Evolutionary conservation across 2,888 invertebrate species (phyloP), one percentile per base, ranked within the genome.

Genomic region (Dicranocentrus wangi): DNA sequence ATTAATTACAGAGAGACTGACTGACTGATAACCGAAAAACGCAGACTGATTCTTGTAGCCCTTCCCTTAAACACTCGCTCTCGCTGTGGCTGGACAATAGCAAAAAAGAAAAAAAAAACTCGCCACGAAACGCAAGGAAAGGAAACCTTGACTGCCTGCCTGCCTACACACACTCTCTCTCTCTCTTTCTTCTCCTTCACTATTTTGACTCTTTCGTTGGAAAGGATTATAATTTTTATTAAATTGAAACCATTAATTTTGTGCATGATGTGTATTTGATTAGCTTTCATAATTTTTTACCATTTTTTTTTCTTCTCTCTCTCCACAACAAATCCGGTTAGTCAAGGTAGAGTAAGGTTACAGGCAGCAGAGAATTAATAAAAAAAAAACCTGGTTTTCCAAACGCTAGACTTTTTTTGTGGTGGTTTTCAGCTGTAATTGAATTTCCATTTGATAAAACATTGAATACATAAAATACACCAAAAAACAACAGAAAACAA

Each of bases 1-100:
- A 81, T 85, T 85, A 85, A 85, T 85, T 85, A 82, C 82, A 85
- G 77, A 83, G 73, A 71, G 70, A 81, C 83, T 82, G 85, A 85
- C 81, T 60, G 70, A 81, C 83, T 82, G 85, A 85, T 82, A 83
- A 85, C 83, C 84, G 75, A 65, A 68, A 60, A 68, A 32, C 28
- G 47, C 47, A 28, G 66, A 7, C 66, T 17, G 47, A 55, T 73
- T 61, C 60, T 77, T 69, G 61, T 21, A 68, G 75, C 75, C 75
- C 75, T 75, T 75, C 75, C 75, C 66, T 43, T 39, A 53, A 63
- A 63, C 63, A 43, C 32, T 58, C 60, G 25, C 51, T 65, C 53
- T 63, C 53, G n/a, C 25, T 21, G 23, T 17, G 15, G 28, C 73
- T 75, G 73, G 73, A 75, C 73, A 75, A 75, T 63, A 47, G 25